Percentiles rank a stretch among this genome's conserved stretches.
These are phyloP conservation scores for Myripristis jacobus DNA, from an alignment of 2,797 vertebrate genomes.

Conservation along the genomic window DNA sequence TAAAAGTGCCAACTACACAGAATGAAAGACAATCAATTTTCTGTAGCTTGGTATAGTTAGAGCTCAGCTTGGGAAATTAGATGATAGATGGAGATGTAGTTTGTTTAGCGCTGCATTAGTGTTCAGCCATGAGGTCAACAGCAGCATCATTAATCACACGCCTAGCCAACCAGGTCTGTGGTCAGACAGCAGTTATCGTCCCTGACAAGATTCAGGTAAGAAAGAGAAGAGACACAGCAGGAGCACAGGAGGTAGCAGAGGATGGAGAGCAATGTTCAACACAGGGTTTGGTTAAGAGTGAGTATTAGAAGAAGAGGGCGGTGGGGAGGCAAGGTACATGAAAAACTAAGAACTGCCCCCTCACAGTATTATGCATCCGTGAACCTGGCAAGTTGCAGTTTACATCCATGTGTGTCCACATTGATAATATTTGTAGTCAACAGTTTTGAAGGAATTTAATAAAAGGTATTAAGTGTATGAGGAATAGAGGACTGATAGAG, in stretches of 20 bases:
- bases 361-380: too few relatives aligned
- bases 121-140: conserved; percentile 66
- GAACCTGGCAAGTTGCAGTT: too few relatives aligned
- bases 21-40: conserved; percentile 64
- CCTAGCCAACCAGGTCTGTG: conserved; percentile 21
- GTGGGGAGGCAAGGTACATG: background rate
- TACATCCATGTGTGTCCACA: too few relatives aligned
- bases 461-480: too few relatives aligned
- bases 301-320: conserved; percentile 9
- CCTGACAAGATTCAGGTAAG: conserved; percentile 27
- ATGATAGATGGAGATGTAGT: conserved; percentile 69
- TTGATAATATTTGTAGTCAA: too few relatives aligned
- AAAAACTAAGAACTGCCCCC: background rate
- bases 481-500: too few relatives aligned
- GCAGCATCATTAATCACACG: conserved; percentile 64
- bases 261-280: conserved; percentile 28
- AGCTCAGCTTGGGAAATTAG: conserved; percentile 56
- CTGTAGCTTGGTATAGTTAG: conserved; percentile 33
- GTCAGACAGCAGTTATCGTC: conserved; percentile 19
- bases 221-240: conserved; percentile 12
- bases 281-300: conserved; percentile 20
- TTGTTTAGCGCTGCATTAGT: conserved; percentile 69
- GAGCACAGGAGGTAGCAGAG: conserved; percentile 24
- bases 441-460: too few relatives aligned
- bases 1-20: conserved; percentile 47